A percentile compares a stretch with the other conserved stretches of the same genome.
Conservation (phyloP, 37 sponge, comb jelly and placozoan genomes). For the Bolinopsis microptera region DNA sequence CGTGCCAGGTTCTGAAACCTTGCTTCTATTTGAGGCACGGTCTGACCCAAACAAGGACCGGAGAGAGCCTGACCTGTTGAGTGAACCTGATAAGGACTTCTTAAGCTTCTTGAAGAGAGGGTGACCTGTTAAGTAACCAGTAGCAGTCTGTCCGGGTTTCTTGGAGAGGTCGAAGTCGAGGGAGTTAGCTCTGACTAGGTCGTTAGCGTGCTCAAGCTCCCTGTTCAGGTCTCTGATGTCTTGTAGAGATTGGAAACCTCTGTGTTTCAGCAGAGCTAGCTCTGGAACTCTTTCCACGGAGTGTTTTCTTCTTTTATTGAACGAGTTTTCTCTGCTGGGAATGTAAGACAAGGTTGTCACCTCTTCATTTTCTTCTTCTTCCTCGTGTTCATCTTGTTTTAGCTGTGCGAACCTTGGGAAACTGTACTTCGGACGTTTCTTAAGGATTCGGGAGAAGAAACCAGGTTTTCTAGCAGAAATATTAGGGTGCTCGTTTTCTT, state of each 20-base stretch:
- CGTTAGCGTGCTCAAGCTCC: not conserved
- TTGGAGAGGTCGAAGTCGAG: constrained; percentile 6
- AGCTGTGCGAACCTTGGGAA: not conserved
- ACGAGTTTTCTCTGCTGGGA: not conserved
- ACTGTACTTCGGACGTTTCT: constrained; percentile 45
- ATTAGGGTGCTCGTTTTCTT: not conserved
- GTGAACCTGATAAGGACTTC: not conserved
- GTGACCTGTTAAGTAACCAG: not conserved
- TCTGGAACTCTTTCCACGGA: not conserved
- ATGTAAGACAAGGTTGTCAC: not conserved
- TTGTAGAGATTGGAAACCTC: not conserved
- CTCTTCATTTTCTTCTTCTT: not conserved
- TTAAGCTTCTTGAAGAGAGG: not conserved
- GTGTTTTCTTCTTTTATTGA: not conserved
- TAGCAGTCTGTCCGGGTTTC: constrained; percentile 19
- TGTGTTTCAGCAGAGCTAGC: not conserved
- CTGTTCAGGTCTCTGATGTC: not conserved
- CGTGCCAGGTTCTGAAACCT: not conserved
- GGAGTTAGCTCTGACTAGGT: not conserved
- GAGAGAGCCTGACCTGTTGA: not conserved
- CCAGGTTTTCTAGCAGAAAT: not conserved
- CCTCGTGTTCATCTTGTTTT: not conserved
- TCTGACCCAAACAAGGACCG: not conserved
- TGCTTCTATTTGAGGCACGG: not conserved
- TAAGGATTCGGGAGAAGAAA: not conserved